These are phyloP conservation scores for Euura lappo DNA, from an alignment of 1,140 invertebrate species.

Conservation along the genomic window DNA sequence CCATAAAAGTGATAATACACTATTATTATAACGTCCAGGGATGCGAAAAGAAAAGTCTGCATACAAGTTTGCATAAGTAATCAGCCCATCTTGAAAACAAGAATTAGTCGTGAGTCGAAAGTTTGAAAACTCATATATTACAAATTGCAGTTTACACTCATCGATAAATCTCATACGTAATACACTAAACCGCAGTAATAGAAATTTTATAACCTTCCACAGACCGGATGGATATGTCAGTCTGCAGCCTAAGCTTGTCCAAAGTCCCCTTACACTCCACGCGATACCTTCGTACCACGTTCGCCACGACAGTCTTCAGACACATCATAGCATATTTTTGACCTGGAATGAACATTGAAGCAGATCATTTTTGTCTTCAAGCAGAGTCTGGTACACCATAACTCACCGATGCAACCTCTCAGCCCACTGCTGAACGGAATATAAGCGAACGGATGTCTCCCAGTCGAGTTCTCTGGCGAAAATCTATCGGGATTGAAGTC, in stretches of 20 bases:
- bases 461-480: conserved; percentile 50
- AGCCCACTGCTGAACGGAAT: conserved; percentile 66
- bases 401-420: conserved; percentile 64
- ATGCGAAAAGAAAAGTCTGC: no score
- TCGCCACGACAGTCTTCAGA: conserved; percentile 53
- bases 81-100: no score
- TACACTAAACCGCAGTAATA: not conserved
- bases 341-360: conserved; percentile 37
- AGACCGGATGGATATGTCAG: conserved; percentile 33
- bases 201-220: conserved; percentile 29
- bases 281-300: conserved; percentile 41
- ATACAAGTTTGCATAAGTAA: no score
- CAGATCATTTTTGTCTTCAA: not conserved
- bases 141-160: no score
- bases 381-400: not conserved
- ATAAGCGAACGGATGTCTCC: conserved; percentile 56
- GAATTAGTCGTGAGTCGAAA: no score
- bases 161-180: no score
- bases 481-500: conserved; percentile 75
- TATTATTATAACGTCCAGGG: no score
- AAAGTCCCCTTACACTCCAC: conserved; percentile 15
- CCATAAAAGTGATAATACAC: no score
- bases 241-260: conserved; percentile 26
- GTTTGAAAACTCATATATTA: no score
- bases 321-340: conserved; percentile 61